Base-by-base conservation (phyloP, 2,888 invertebrate species). In the Entomobrya multifasciata region DNA sequence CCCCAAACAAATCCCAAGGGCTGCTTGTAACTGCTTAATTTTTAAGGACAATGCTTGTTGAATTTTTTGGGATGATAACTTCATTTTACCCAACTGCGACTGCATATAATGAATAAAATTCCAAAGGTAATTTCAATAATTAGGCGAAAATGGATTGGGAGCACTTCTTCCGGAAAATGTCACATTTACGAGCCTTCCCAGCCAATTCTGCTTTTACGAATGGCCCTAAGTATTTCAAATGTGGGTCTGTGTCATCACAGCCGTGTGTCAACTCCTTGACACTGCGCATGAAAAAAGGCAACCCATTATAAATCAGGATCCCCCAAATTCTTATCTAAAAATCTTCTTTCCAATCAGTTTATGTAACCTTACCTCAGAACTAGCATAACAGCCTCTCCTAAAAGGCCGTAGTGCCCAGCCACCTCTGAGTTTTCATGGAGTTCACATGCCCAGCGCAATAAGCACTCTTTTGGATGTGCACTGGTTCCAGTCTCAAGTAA, bases 381-480 rank as follows among this genome's bases (percentile, higher is more conserved):
- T 5, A 70, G 22, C 0, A 44, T 44, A 0, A 36, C 60, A 10
- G 41, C 25, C 57, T 85, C 85, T 22, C 78, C 85, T 3, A 77
- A 11, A 0, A 77, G 55, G 60, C 36, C 90, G 86, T 74, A 74
- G 72, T 77, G 88, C 17, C 57, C 55, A 22, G 88, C 78, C 1
- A 30, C 10, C 0, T 82, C 52, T 3, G 84, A 76, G 55, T 83
- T 79, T 57, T 89, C 86, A 76, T 90, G 90, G 5, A 90, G 74
- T 78, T 90, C 90, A 79, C 90, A 90, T 62, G 90, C 83, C 5
- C 89, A 86, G 52, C 90, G 74, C 4, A 90, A 74, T 5, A 90
- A 76, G 60, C 90, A 90, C 20, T 62, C 27, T 25, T 88, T 77
- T 0, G 88, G 85, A 15, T n/a, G 77, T n/a, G 49, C 52, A 1